Evolutionary conservation across 2,888 invertebrate genomes (phyloP).

Genomic region (Candidula unifasciata): DNA sequence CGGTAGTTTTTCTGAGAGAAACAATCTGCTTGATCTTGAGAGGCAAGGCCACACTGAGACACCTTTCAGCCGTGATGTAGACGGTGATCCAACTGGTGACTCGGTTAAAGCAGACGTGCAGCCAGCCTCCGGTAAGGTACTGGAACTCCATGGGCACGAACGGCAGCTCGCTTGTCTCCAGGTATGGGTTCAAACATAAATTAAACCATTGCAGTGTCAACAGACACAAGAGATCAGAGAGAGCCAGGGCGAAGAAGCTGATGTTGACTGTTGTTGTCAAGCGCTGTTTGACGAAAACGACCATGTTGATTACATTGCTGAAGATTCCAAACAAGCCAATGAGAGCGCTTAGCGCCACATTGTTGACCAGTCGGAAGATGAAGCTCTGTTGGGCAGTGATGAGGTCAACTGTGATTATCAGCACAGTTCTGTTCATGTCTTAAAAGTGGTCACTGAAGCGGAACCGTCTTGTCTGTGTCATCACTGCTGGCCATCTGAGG

Average conservation of each 20-base stretch:
- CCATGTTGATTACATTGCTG: slow-evolving; percentile 31
- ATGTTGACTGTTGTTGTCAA: slow-evolving; percentile 26
- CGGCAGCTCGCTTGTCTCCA: not conserved
- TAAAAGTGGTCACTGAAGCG: no score
- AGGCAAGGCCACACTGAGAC: slow-evolving; percentile 31
- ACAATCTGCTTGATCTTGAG: slow-evolving; percentile 35
- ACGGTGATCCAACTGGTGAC: slow-evolving; percentile 27
- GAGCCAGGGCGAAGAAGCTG: slow-evolving; percentile 14
- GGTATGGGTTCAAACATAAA: slow-evolving; percentile 24
- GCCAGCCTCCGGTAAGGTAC: slow-evolving; percentile 2
- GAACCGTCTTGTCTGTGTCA: no score
- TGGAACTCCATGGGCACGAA: slow-evolving; percentile 10
- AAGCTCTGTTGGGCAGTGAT: not conserved
- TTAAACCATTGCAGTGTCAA: slow-evolving; percentile 20
- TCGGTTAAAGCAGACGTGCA: slow-evolving; percentile 21
- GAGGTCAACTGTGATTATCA: no score
- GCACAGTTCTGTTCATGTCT: no score
- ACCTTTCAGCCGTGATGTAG: slow-evolving; percentile 39
- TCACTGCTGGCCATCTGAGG: no score
- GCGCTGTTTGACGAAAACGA: slow-evolving; percentile 25
- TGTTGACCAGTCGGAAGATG: slow-evolving; percentile 22
- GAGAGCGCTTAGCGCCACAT: not conserved
- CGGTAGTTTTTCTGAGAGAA: slow-evolving; percentile 6
- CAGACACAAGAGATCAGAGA: slow-evolving; percentile 28
- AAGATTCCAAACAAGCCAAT: slow-evolving; percentile 31